Evolutionary conservation across 2,797 vertebrate species (phyloP).

Genomic region (Hirundo rustica): DNA sequence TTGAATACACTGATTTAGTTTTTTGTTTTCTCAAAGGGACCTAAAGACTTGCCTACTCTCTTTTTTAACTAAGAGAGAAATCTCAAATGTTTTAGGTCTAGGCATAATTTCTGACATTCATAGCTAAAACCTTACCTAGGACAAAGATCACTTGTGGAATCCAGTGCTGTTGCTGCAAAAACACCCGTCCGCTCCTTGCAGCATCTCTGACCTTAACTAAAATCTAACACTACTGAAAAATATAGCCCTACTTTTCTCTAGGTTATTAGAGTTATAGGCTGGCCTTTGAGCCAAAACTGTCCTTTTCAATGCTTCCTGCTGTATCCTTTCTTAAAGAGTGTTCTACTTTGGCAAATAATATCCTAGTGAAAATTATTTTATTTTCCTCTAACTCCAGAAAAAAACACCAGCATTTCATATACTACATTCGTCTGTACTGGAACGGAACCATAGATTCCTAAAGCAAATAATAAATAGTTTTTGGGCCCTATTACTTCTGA

Average conservation of each 20-base stretch:
- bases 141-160: neutral
- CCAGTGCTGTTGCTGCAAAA: neutral
- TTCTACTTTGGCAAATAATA: neutral
- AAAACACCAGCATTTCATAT: neutral
- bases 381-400: neutral
- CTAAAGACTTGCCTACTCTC: neutral
- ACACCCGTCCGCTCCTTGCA: neutral
- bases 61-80: neutral
- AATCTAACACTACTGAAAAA: neutral
- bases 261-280: neutral
- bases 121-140: neutral
- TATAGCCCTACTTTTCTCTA: neutral
- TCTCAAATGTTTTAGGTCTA: neutral
- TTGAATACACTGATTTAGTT: neutral
- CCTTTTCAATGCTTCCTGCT: neutral
- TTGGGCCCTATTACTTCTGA: neutral
- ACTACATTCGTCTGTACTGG: neutral
- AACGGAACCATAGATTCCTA: neutral
- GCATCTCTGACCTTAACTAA: neutral
- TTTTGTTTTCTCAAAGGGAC: neutral
- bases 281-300: neutral
- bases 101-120: neutral
- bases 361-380: too few species aligned
- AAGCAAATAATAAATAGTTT: neutral
- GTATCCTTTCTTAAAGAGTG: neutral